Percentiles rank a stretch among this genome's conserved stretches.
Conservation (phyloP, 2,888 invertebrate species). For the Digitonthophagus gazella region DNA sequence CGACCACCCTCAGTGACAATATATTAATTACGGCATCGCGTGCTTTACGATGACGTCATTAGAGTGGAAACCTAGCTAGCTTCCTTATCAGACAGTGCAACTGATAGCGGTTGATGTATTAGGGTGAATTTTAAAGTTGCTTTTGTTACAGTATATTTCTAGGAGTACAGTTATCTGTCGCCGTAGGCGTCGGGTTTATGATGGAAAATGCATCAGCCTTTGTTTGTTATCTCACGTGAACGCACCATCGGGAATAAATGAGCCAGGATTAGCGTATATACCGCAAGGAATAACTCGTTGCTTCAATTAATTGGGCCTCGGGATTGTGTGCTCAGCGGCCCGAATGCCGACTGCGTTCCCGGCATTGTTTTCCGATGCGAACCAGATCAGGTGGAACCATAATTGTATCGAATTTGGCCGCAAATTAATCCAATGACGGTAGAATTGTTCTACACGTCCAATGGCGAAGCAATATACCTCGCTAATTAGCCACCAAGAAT, state of each 20-base stretch:
- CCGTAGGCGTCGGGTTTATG: too few species aligned
- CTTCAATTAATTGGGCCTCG: neutral
- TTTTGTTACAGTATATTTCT: neutral
- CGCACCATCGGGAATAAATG: neutral
- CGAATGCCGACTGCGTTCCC: neutral
- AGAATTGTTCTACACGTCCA: neutral
- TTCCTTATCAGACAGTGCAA: neutral
- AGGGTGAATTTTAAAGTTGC: neutral
- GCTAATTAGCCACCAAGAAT: neutral
- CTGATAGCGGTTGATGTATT: neutral
- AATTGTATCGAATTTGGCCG: slow-evolving; percentile 13
- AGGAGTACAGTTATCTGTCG: too few species aligned
- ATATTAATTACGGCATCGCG: neutral
- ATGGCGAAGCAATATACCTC: neutral
- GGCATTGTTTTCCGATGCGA: slow-evolving; percentile 15
- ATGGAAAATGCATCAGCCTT: too few species aligned
- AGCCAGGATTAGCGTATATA: neutral
- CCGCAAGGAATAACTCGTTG: neutral
- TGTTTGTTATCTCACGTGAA: too few species aligned
- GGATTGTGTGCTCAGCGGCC: neutral
- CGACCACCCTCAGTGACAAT: neutral
- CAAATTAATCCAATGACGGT: slow-evolving; percentile 13
- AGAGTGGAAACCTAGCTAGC: neutral
- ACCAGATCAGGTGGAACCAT: slow-evolving; percentile 1
- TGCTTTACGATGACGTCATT: neutral